These are phyloP conservation scores for Bubo blakistoni DNA, from an alignment of 2,113 vertebrate species.

Conservation along the genomic window DNA sequence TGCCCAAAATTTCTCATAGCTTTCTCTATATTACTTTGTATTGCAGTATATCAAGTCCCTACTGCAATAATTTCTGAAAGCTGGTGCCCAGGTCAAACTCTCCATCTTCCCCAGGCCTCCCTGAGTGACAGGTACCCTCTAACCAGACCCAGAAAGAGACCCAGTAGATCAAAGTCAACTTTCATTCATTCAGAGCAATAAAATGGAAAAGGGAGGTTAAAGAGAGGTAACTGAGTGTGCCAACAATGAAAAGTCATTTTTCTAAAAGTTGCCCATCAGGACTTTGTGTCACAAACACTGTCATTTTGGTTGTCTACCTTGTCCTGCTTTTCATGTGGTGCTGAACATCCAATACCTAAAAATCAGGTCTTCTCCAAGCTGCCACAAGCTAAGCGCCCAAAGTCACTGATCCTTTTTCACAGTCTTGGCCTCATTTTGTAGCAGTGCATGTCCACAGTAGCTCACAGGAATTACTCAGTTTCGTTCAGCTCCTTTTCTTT, in stretches of 20 bases:
- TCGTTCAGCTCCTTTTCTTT: background rate
- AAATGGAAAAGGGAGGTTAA: background rate
- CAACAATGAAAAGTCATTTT: background rate
- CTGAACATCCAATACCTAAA: background rate
- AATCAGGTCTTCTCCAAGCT: background rate
- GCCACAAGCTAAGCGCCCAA: background rate
- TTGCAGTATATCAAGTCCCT: background rate
- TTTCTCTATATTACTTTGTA: background rate
- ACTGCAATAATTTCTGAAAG: background rate
- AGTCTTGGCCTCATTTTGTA: background rate
- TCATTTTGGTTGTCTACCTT: background rate
- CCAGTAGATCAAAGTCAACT: background rate
- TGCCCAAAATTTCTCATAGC: background rate
- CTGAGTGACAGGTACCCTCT: background rate
- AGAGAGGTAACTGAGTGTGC: rapidly evolving
- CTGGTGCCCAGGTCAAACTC: background rate
- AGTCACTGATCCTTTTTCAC: background rate
- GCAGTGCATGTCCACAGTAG: background rate
- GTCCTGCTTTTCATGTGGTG: background rate
- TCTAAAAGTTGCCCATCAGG: background rate
- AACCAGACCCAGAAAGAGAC: background rate
- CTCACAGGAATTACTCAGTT: background rate
- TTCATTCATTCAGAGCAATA: background rate
- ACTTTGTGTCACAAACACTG: background rate
- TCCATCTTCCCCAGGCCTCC: background rate